These are phyloP conservation scores for Anser brachyrhynchus DNA, from an alignment of 2,113 vertebrate genomes.

Conservation along the genomic window DNA sequence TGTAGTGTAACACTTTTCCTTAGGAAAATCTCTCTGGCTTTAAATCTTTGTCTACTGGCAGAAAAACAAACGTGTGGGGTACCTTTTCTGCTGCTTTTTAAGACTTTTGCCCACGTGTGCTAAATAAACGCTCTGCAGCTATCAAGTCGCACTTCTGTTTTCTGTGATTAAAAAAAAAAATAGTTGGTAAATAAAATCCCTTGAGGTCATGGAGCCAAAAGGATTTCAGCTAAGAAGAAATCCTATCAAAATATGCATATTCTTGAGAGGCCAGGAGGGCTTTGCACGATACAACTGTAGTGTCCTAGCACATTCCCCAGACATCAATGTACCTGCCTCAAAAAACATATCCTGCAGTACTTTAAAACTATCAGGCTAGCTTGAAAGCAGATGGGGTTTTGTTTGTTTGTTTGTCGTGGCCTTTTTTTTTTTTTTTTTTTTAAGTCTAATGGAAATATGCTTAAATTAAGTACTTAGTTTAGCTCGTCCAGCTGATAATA, in stretches of 20 bases:
- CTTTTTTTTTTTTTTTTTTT: no score
- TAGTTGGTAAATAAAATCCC: neutral
- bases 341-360: neutral
- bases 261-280: neutral
- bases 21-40: neutral
- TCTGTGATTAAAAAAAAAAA: neutral
- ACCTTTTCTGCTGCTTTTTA: neutral
- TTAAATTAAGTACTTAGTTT: neutral
- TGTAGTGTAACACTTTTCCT: neutral
- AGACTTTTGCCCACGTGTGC: neutral
- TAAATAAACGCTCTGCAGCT: neutral
- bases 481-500: neutral
- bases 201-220: neutral
- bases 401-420: neutral
- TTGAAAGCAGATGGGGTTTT: neutral
- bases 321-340: neutral
- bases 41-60: neutral
- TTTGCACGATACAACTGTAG: neutral
- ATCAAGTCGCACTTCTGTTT: neutral
- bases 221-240: neutral
- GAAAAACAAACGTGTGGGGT: neutral
- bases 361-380: neutral
- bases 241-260: neutral
- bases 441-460: neutral
- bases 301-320: neutral